Base-by-base conservation (phyloP, 1,140 invertebrate species). In the Lamellibrachia luymesi region DNA sequence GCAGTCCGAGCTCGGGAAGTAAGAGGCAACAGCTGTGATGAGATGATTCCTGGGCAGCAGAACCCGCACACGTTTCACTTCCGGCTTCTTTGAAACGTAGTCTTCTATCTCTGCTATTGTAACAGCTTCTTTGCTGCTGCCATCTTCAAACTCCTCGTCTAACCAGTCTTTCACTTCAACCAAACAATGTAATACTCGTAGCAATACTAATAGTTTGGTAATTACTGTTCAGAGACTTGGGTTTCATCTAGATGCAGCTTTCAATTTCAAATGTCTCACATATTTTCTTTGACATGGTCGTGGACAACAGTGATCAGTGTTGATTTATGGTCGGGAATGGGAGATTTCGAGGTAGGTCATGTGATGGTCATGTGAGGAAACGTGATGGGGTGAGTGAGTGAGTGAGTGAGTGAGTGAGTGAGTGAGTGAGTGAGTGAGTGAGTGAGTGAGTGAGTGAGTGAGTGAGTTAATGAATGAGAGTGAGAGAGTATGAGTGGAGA, bases 361-460 rank as follows among this genome's bases (percentile, higher is more conserved):
- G 6, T 56, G 13, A 56, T 56, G 52, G 52, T 6, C 13, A 13
- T 7, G 52, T 56, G 52, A 56, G 52, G 6, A 13, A 56, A 13
- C 13, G 52, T 56, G 52, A 56, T 6, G 6, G 92, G 51, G 90
- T 49, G 52, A 92, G 93, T 92, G 93, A 50, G 56, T 56, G 52
- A 27, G 90, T 92, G 52, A 52, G 90, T 64, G 90, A 89, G 91
- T 93, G 90, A 51, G 90, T 94, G 93, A 93, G 93, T 92, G 93
- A 91, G 91, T 93, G 93, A 91, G 90, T 93, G 91, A 91, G 90
- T 93, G 91, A 92, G 93, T 94, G 92, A 93, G 93, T 94, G 94
- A 93, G 93, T 93, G 94, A 91, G 94, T 94, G 93, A 56, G 93
- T 92, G 93, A 80, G 94, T 93, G 90, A 91, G 92, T 90, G 89